phyloP scores from a whole-genome alignment of 2,113 vertebrate genomes.

The Hypocryptadius cinnamomeus region DNA sequence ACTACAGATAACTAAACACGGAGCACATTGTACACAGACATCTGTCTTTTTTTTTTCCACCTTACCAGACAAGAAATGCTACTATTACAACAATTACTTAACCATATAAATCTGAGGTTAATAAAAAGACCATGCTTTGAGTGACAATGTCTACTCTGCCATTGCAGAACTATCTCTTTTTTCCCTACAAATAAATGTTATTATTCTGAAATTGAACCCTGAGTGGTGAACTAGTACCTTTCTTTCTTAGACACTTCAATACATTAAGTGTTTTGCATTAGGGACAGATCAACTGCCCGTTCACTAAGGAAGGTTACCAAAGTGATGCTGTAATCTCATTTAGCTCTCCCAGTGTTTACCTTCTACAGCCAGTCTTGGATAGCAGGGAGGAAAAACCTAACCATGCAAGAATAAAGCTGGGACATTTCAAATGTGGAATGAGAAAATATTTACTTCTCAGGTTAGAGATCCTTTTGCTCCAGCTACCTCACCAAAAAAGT shows the following conservation, averaged over 20 bases:
- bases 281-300: constrained; percentile 35
- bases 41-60: neutral
- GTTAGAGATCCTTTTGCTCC: neutral
- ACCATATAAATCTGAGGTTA: constrained; percentile 34
- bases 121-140: constrained; percentile 27
- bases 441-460: neutral
- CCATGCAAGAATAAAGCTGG: neutral
- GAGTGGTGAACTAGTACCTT: constrained; percentile 16
- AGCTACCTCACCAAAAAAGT: neutral
- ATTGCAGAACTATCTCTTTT: neutral
- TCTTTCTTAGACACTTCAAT: constrained; percentile 15
- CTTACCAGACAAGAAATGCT: constrained; percentile 1
- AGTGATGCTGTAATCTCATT: constrained; percentile 36
- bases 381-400: neutral
- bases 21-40: neutral
- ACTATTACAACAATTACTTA: constrained; percentile 53
- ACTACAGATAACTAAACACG: constrained; percentile 7
- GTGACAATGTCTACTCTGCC: constrained; percentile 39
- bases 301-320: constrained; percentile 36
- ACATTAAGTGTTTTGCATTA: constrained; percentile 50
- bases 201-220: constrained; percentile 40
- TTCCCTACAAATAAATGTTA: constrained; percentile 46
- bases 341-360: neutral
- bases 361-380: neutral
- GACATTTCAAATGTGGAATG: neutral